Base-by-base conservation (phyloP, 2,888 invertebrate species). In the Meandrusa payeni region DNA sequence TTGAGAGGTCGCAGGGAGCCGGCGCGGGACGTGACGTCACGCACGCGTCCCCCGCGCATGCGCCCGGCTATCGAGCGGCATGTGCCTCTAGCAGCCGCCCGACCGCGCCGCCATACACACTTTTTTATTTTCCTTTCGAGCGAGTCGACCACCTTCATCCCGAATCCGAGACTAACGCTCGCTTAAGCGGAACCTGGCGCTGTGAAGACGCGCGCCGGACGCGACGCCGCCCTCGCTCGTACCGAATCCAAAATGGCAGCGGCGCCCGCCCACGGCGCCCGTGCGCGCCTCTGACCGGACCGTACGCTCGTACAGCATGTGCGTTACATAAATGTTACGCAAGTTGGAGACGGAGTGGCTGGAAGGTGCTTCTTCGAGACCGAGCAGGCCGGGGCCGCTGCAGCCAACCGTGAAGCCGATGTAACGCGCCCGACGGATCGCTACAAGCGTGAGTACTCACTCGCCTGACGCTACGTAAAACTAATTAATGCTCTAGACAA, bases 61-160 rank as follows among this genome's bases (percentile, higher is more conserved):
- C 86, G 85, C 80, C 67, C 72, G 59, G 49, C 72, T 87, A 87
- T 87, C 85, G 87, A 87, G 72, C 87, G 83, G 79, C 81, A 83
- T 81, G 82, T 78, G 80, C 74, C 79, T 64, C 70, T 72, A 74
- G 68, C 79, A 67, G 80, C 81, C 80, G 77, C 78, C 69, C 61
- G 55, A 61, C 48, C 73, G 70, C 70, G 69, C 76, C 73, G 74
- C 79, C 82, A 81, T 65, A 80, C 67, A 69, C 76, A 72, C 70
- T 75, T 71, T 81, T 80, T 81, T 81, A 77, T 83, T 79, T 79
- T 82, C 81, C 77, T 74, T 74, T 69, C 69, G 63, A 70, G 72
- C 69, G 67, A 71, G 69, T 70, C 72, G 69, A 61, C 62, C 62
- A 60, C 66, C 65, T 66, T 64, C 65, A 62, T 63, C 69, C 55